phyloP scores from a whole-genome alignment of 2,113 vertebrate species.

The Phyllostomus hastatus region DNA sequence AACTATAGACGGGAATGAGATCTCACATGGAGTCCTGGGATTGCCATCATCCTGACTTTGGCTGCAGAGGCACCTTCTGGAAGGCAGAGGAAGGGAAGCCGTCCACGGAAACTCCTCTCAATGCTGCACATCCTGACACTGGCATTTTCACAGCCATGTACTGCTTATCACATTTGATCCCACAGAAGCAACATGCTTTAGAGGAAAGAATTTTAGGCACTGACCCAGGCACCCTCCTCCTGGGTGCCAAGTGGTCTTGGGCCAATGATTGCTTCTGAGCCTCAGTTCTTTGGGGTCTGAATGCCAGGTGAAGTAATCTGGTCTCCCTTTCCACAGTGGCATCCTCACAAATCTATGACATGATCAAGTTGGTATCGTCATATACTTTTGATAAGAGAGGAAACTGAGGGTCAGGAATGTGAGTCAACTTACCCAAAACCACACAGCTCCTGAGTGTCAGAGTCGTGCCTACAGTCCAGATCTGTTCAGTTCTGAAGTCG shows the following conservation, averaged over 20 bases:
- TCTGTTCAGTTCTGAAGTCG: background rate
- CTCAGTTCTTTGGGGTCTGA: background rate
- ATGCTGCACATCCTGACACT: background rate
- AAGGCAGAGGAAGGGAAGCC: background rate
- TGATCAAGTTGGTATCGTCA: background rate
- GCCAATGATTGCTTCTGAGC: background rate
- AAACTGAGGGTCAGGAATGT: background rate
- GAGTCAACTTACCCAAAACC: background rate
- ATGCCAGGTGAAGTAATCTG: background rate
- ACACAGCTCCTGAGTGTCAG: background rate
- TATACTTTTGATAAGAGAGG: background rate
- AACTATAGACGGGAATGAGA: background rate
- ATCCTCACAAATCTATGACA: background rate
- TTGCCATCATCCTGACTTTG: background rate
- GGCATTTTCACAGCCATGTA: no score
- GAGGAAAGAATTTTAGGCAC: background rate
- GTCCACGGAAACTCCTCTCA: no score
- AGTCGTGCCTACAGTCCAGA: background rate
- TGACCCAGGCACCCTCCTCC: background rate
- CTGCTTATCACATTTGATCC: background rate
- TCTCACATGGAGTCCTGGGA: background rate
- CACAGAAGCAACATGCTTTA: background rate
- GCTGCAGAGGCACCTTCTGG: background rate
- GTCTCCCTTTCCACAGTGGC: background rate
- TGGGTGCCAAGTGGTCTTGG: background rate